Conservation (phyloP, 2,888 invertebrate genomes). For the Trissoscelio sp. region DNA sequence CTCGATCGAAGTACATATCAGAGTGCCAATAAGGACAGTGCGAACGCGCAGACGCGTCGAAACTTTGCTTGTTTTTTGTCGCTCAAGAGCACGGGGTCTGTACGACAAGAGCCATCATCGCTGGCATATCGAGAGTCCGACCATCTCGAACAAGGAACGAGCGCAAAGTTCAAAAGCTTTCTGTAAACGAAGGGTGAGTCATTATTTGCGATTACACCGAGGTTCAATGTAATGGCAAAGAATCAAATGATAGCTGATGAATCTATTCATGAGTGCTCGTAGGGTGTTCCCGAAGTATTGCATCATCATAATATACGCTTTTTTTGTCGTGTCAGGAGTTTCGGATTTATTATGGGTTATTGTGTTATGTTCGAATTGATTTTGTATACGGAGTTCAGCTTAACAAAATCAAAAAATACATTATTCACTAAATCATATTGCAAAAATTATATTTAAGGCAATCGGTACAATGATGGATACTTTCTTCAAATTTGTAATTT, state of each 20-base stretch:
- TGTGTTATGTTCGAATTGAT: conserved; percentile 1
- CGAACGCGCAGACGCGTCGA: conserved; percentile 62
- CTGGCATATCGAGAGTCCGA: conserved; percentile 55
- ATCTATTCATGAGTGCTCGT: conserved; percentile 58
- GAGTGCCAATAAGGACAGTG: conserved; percentile 62
- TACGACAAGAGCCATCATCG: conserved; percentile 51
- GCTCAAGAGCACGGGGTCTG: conserved; percentile 43
- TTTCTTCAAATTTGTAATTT: too few species aligned
- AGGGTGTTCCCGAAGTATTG: conserved; percentile 44
- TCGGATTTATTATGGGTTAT: conserved; percentile 44
- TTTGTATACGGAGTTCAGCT: too few species aligned
- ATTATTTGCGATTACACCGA: conserved; percentile 63
- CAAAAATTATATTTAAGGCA: too few species aligned
- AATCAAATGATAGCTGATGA: conserved; percentile 64
- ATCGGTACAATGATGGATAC: too few species aligned
- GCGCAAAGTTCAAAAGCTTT: conserved; percentile 66
- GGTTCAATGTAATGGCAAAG: conserved; percentile 59
- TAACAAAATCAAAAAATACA: too few species aligned
- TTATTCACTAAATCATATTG: too few species aligned
- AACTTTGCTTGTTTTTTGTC: conserved; percentile 65
- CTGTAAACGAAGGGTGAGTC: conserved; percentile 64
- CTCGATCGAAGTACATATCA: conserved; percentile 59
- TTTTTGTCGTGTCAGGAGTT: conserved; percentile 41
- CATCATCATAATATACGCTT: conserved; percentile 37
- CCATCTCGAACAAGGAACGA: conserved; percentile 57